These are phyloP conservation scores for Hippopotamus amphibius DNA, from an alignment of 2,113 vertebrate genomes.

Conservation along the genomic window DNA sequence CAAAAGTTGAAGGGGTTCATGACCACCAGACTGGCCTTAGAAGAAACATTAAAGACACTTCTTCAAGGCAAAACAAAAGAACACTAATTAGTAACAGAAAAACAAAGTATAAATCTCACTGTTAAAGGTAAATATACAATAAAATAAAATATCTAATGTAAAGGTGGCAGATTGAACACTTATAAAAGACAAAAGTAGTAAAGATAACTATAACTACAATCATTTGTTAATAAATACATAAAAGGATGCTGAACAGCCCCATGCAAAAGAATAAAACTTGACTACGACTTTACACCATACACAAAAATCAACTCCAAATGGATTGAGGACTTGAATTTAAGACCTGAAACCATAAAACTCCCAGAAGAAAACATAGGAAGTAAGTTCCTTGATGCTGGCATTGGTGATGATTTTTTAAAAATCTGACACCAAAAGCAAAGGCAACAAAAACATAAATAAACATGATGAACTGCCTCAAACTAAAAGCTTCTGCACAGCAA, in stretches of 20 bases:
- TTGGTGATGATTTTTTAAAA: neutral
- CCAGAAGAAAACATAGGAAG: neutral
- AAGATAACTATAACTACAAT: neutral
- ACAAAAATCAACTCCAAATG: neutral
- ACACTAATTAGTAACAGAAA: neutral
- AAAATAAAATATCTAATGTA: neutral
- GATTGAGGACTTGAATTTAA: neutral
- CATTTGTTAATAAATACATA: neutral
- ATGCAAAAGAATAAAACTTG: neutral
- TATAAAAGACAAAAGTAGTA: neutral
- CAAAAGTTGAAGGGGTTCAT: accelerated
- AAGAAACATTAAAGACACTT: neutral
- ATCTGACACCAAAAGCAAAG: neutral
- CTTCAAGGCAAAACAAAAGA: neutral
- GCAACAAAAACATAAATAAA: neutral
- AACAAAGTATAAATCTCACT: neutral
- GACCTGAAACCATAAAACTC: neutral
- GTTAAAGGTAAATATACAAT: neutral
- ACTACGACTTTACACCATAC: neutral
- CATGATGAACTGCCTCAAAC: neutral
- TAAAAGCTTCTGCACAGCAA: neutral
- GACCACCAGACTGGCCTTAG: neutral
- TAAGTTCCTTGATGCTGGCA: neutral
- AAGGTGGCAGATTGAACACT: neutral
- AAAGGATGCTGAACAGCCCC: neutral